Conservation (phyloP, 2,113 vertebrate genomes). For the Chaenocephalus aceratus region DNA sequence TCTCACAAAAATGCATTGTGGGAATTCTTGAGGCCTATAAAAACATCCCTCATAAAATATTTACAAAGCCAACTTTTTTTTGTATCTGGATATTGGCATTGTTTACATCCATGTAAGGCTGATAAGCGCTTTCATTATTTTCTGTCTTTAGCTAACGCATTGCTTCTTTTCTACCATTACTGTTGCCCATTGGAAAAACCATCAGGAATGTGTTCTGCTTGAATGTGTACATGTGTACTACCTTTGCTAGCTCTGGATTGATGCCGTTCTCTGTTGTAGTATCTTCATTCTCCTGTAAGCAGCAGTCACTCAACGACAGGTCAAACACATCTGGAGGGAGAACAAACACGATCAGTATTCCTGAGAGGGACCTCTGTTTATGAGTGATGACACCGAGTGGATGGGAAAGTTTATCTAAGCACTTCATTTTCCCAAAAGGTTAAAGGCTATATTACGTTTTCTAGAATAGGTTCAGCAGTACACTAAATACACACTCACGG, state of each 20-base stretch:
- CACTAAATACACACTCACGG: constrained; percentile 30
- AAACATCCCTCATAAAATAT: constrained; percentile 15
- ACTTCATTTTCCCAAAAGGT: constrained; percentile 8
- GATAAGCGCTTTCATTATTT: neutral
- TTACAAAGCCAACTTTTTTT: neutral
- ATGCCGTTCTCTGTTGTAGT: constrained; percentile 86
- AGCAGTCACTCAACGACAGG: constrained; percentile 79
- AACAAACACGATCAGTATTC: constrained; percentile 47
- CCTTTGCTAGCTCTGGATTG: constrained; percentile 94
- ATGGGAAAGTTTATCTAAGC: constrained; percentile 45
- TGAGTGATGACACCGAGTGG: constrained; percentile 11
- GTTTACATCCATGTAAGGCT: neutral
- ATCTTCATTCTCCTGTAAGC: constrained; percentile 87
- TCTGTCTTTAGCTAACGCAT: neutral
- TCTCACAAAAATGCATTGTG: neutral
- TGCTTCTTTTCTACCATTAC: neutral
- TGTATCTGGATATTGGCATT: neutral
- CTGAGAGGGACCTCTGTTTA: constrained; percentile 1
- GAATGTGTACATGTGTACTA: constrained; percentile 61
- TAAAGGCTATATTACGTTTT: constrained; percentile 34
- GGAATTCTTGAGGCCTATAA: neutral
- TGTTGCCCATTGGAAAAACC: neutral
- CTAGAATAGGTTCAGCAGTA: constrained; percentile 35
- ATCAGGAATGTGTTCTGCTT: neutral
- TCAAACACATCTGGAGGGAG: constrained; percentile 86